A percentile compares a stretch with the other conserved stretches of the same genome.
Conservation (phyloP, 2,113 vertebrate species). For the Asarcornis scutulata region DNA sequence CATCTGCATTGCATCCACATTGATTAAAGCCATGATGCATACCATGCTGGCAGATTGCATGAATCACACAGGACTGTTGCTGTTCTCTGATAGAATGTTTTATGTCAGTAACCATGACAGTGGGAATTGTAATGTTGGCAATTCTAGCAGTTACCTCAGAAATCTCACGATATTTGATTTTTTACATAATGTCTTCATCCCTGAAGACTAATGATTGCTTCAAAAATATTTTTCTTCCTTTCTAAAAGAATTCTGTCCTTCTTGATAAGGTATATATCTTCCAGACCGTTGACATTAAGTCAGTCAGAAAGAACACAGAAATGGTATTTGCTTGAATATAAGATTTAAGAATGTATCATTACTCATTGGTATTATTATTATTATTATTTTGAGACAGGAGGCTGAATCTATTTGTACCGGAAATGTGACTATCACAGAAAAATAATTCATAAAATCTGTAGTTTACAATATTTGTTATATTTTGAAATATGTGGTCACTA, state of each 20-base stretch:
- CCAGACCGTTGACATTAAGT: background rate
- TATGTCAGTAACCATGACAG: background rate
- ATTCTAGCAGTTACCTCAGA: background rate
- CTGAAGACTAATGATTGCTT: background rate
- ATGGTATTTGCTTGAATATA: background rate
- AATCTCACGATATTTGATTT: background rate
- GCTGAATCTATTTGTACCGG: background rate
- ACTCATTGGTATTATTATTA: background rate
- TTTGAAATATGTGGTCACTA: conserved; percentile 2
- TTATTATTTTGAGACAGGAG: background rate
- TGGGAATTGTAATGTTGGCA: background rate
- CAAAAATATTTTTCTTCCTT: background rate
- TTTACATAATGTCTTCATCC: background rate
- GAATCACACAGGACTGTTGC: background rate
- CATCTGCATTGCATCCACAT: background rate
- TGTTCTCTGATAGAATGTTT: background rate
- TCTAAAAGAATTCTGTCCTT: background rate
- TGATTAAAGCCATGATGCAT: background rate
- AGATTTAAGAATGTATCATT: background rate
- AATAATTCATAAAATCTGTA: conserved; percentile 57
- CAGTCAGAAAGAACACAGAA: background rate
- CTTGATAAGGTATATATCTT: background rate
- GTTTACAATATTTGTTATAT: background rate
- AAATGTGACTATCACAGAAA: conserved; percentile 21
- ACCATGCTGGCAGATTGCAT: background rate